Conservation (phyloP, 2,797 vertebrate genomes). For the Crax fasciolata region DNA sequence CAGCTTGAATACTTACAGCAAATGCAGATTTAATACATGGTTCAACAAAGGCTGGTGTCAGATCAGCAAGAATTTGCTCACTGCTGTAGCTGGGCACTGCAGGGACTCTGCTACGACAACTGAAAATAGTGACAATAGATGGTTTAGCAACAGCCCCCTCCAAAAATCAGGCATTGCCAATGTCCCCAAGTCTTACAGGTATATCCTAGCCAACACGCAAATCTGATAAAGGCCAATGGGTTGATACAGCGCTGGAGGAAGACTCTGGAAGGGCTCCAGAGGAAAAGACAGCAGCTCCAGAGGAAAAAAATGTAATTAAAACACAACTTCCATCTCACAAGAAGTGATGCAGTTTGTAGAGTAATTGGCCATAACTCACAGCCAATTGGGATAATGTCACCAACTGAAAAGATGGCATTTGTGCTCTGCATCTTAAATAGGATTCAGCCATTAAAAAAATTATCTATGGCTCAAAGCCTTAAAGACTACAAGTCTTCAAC, state of each 20-base stretch:
- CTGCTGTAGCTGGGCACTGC: neutral
- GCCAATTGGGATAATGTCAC: neutral
- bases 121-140: neutral
- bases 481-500: neutral
- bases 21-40: conserved; percentile 9
- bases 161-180: neutral
- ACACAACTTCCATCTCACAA: neutral
- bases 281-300: neutral
- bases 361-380: neutral
- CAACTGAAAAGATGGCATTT: neutral
- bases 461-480: neutral
- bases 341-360: neutral
- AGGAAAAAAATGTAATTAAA: neutral
- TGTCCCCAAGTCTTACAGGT: neutral
- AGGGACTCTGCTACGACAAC: neutral
- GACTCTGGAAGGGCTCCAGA: neutral
- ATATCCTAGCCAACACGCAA: fast-evolving
- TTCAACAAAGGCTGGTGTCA: conserved; percentile 39
- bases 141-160: neutral
- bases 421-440: conserved; percentile 11
- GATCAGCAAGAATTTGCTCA: neutral
- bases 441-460: neutral
- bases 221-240: neutral
- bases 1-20: conserved; percentile 50
- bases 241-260: neutral